Base-by-base conservation (phyloP, 1,140 invertebrate species). In the Metaphire vulgaris region DNA sequence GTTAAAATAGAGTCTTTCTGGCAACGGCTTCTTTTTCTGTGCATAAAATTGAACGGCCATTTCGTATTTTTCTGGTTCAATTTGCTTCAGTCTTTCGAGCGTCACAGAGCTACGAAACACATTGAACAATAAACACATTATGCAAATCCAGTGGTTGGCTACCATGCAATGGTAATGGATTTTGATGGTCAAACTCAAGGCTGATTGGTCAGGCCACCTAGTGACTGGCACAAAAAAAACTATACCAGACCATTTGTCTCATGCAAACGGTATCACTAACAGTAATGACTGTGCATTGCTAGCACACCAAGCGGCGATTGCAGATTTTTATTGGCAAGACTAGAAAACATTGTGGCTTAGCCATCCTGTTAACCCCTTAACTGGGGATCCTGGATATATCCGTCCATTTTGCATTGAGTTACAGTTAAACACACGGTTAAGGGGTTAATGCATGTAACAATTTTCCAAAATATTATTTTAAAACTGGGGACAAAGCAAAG, bases 1-100 rank as follows among this genome's bases (percentile, higher is more conserved):
- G 78, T 83, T 83, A 74, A 82, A 83, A 76, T 82, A 83, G 0
- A 83, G 77, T 33, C 14, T 74, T 26, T 79, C 74, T 33, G 82
- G 82, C 0, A 77, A 30, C 1, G 64, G 16, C 26, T 67, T 21
- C 26, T 79, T 29, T 15, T 71, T 69, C 6, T 75, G 74, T 26
- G 71, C 74, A 64, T 72, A 74, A 56, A 72, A 76, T 29, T 68
- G 29, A 26, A 65, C 33, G 65, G 81, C 33, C 33, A 77, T 73
- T 30, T 79, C 69, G 67, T 79, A 78, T 21, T 76, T 77, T 26
- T 79, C 65, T 21, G 41, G 68, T 65, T 83, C 82, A 64, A 80
- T 34, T 32, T 75, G 31, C 26, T 78, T 75, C 31, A 83, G 70
- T 66, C 66, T 77, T 1, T 79, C 71, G 2, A 69, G 71, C 21